Base-by-base conservation (phyloP, 2,888 invertebrate genomes). In the Ophioninae sp. region DNA sequence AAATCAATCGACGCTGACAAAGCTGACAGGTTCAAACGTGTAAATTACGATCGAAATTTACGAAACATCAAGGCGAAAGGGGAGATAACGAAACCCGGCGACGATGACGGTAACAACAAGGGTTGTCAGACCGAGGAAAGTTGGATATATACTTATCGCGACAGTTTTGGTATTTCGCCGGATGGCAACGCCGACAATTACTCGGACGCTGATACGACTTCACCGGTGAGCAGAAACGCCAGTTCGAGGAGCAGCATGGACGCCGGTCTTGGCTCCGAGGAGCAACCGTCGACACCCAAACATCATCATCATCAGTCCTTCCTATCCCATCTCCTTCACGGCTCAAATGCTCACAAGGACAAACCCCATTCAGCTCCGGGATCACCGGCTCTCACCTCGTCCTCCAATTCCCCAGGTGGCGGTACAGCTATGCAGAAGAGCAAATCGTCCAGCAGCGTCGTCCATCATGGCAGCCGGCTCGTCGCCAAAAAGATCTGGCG, bases 401-500 rank as follows among this genome's bases (percentile, higher is more conserved):
- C 92, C 30, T 92, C 94, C 82, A 86, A 90, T 81, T 91, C 91
- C 89, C 93, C 94, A 90, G 93, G 95, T 94, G 95, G 95, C 94
- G 93, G 93, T 89, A 92, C 93, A 89, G 95, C 95, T 93, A 97
- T 97, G 97, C 97, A 97, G 95, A 97, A 97, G 94, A 97, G 97
- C 90, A 97, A 97, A 93, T 97, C 97, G 41, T 96, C 97, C 88
- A 96, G 97, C 91, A 97, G 96, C 94, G 97, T 97, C 92, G 96
- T 97, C 92, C 96, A 97, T 88, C 95, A 95, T 88, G 94, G 95
- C 68, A 94, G 94, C 88, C 93, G 94, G 92, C 95, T 96, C 92
- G 96, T 97, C 88, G 95, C 97, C 91, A 97, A 96, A 94, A 96
- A 96, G 93, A 96, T 98, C 91, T 97, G 97, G 96, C 95, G 96